Conservation (phyloP, 2,797 vertebrate species). For the Sebastes cheni region DNA sequence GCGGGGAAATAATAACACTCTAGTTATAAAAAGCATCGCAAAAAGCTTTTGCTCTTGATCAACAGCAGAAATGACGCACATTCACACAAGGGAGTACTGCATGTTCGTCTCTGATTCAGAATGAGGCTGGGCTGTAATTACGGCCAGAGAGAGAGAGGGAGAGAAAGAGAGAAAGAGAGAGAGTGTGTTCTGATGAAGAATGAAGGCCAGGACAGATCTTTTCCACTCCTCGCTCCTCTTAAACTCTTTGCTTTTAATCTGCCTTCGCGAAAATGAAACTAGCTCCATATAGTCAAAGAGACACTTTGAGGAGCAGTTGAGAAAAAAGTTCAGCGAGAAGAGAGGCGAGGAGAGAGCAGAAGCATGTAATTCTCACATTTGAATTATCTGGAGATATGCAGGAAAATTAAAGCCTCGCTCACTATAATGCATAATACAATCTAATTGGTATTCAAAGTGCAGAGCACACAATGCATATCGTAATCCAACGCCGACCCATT, state of each 20-base stretch:
- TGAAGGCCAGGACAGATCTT: constrained; percentile 48
- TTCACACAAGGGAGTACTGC: constrained; percentile 40
- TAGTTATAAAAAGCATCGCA: constrained; percentile 41
- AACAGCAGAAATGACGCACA: constrained; percentile 47
- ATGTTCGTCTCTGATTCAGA: constrained; percentile 49
- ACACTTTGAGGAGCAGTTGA: constrained; percentile 51
- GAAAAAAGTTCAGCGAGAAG: constrained; percentile 34
- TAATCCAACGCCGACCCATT: constrained; percentile 48
- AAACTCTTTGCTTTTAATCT: constrained; percentile 73
- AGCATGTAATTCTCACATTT: constrained; percentile 53
- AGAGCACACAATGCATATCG: constrained; percentile 32
- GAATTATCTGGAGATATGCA: constrained; percentile 58
- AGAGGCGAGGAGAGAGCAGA: constrained; percentile 37
- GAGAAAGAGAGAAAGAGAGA: constrained; percentile 8
- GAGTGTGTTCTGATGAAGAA: constrained; percentile 44
- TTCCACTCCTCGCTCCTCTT: constrained; percentile 44
- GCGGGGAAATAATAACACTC: constrained; percentile 36
- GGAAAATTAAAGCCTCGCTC: constrained; percentile 44
- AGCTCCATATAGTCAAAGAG: constrained; percentile 40
- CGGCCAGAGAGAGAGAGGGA: constrained; percentile 32
- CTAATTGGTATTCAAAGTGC: constrained; percentile 56
- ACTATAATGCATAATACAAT: constrained; percentile 38
- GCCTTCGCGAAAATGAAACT: constrained; percentile 62
- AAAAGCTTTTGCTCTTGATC: constrained; percentile 50
- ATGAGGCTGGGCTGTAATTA: constrained; percentile 66